Evolutionary conservation across 1,140 invertebrate genomes (phyloP), one percentile per base, ranked within the genome.

Genomic region (Daktulosphaira vitifoliae): DNA sequence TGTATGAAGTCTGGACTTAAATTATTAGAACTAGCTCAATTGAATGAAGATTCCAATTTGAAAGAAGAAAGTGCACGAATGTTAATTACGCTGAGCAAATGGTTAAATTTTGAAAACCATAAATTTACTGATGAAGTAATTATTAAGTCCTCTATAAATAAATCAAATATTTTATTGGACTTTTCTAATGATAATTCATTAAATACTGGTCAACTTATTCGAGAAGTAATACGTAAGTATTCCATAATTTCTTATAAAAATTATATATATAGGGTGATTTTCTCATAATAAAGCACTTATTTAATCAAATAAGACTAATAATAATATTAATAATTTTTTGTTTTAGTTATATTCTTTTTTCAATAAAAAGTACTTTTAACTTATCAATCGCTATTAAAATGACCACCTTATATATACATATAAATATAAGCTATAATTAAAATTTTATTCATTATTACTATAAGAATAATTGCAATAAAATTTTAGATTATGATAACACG

Each of bases 1-100:
- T 62, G 56, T 13, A 48, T 62, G 42, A 62, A 62, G 29, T 62
- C 56, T 8, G 56, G 11, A 22, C 46, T 62, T 33, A 62, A 62
- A 15, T 48, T 62, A 33, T 48, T 62, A 5, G 56, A 62, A 33
- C 56, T 46, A 62, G 56, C 56, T 15, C 56, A 62, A n/a, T 29
- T 48, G 8, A 29, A 48, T 13, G 29, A 62, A 29, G 42, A 62
- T 20, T 29, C 29, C 29, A 15, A 46, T 48, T 25, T 62, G 20
- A 62, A 62, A 48, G 56, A 62, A 62, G 23, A 62, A 1, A 62
- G 56, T 46, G 38, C 56, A 18, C 42, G 56, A 48, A 62, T 62
- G 2, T 33, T 62, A 33, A 62, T 62, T 20, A 62, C 56, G 5
- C 29, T 62, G 29, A 39, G 42, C 20, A 62, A 62, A 48, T 62